These are phyloP conservation scores for Bilobella aurantiaca DNA, from an alignment of 1,140 invertebrate genomes.

Conservation along the genomic window DNA sequence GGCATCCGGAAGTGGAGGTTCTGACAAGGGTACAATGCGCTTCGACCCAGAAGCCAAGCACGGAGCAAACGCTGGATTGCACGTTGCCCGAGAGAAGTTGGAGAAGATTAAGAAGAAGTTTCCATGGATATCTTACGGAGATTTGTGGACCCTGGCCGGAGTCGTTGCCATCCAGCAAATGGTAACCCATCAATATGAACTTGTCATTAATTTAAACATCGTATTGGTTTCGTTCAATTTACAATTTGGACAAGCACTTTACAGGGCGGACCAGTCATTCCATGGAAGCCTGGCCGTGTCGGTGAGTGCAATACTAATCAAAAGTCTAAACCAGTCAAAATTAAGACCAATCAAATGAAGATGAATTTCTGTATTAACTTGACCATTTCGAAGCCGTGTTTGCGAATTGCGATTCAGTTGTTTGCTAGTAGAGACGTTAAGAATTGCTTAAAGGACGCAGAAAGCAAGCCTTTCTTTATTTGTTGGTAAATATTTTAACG, in stretches of 20 bases:
- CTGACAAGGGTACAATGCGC: conserved; percentile 24
- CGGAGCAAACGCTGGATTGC: conserved; percentile 27
- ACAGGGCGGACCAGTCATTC: conserved; percentile 27
- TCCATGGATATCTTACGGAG: conserved; percentile 24
- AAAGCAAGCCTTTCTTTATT: too few species aligned
- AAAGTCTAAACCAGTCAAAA: too few species aligned
- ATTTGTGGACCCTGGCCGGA: conserved; percentile 30
- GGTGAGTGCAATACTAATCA: conserved; percentile 15
- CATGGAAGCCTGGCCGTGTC: conserved; percentile 27
- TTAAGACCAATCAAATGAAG: too few species aligned
- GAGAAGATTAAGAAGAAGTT: conserved; percentile 26
- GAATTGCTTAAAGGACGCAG: neutral
- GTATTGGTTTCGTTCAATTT: too few species aligned
- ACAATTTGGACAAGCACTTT: neutral
- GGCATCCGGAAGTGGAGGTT: conserved; percentile 14
- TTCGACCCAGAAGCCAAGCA: conserved; percentile 28
- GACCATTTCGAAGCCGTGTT: too few species aligned
- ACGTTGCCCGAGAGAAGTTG: conserved; percentile 26
- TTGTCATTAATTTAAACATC: conserved; percentile 11
- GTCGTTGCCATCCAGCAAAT: conserved; percentile 24
- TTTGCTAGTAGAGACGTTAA: too few species aligned
- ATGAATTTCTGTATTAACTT: too few species aligned
- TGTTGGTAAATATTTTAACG: too few species aligned
- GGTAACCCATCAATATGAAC: too few species aligned
- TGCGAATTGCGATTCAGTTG: too few species aligned